Evolutionary conservation across 2,797 vertebrate species (phyloP), one percentile per base, ranked within the genome.

Genomic region (Aselliscus stoliczkanus): DNA sequence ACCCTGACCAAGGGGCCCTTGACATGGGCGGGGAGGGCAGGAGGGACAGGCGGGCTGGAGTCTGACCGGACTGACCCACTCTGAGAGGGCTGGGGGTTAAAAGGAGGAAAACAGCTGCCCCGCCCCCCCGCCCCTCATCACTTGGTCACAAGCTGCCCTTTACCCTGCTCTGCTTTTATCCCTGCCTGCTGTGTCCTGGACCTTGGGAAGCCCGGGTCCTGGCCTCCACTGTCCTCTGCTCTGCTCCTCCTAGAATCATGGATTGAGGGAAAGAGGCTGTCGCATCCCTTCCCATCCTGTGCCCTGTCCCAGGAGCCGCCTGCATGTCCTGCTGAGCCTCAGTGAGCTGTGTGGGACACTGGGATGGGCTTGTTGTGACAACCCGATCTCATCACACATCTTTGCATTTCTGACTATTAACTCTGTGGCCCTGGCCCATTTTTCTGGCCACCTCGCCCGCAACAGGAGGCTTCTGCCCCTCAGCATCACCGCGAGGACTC

Each of bases 361-460:
- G 60, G n/a, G 54, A 15, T 0, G 13, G 31, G 34, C 25, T 5
- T 13, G 18, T 5, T 13, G 18, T 27, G 92, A 65, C 44, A 47
- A 23, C 39, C 44, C n/a, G 0, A 0, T 31, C 50, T 76, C 15
- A 1, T 6, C 31, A 31, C 52, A 44, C 4, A 8, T 0, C 31
- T 27, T 34, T 23, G 60, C 15, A 0, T 17, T 27, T 25, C 69
- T 34, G 47, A 15, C 27, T 0, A 12, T 9, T 21, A 60, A 20
- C 31, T 8, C 1, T 6, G 18, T 5, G 25, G 87, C 15, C 58
- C 52, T 5, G 4, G 5, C 17, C 31, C 0, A 2, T 56, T 17
- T 13, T 27, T 31, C 20, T 5, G 39, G 15, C n/a, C 9, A 9
- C 29, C 50, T 56, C 29, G 4, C 14, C 2, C 23, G 67, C n/a